Evolutionary conservation across 2,797 vertebrate genomes (phyloP), one percentile per base, ranked within the genome.

Genomic region (Falco rusticolus): DNA sequence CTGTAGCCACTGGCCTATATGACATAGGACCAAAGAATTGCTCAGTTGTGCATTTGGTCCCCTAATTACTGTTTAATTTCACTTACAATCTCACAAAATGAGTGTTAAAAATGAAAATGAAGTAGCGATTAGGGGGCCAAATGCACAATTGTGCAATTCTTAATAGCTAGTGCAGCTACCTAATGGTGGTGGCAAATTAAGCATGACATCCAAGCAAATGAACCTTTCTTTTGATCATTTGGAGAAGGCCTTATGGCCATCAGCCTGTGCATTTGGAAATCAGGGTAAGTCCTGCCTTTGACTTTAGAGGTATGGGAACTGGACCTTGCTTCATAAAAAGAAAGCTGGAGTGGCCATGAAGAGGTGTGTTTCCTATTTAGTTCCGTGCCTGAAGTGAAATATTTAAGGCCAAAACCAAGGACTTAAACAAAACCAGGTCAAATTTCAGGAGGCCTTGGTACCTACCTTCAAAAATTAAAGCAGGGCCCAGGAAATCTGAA

Each of bases 1-100:
- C 51, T 88, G 39, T 63, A 56, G 57, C 50, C 16, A 5, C 13
- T 64, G 54, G 45, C 20, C 86, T 59, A 39, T 13, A 64, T 64
- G 39, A 39, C 39, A 66, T 11, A 87, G 79, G 68, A 80, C 29
- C 54, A 53, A 96, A 94, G 78, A 82, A 95, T 93, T 69, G 45
- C 22, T 41, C 66, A 16, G 18, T 60, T 87, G 64, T 88, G n/a
- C 77, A 81, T 94, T 97, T 95, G 59, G 76, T 64, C 51, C 65
- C 51, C 47, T 97, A 96, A 97, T 96, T 97, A 90, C 53, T 84
- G 75, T 84, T 97, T 97, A 95, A 97, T 97, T 97, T 98, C 63
- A 92, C 64, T 94, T 97, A 84, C 33, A 53, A 84, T 90, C 53
- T 93, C 78, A 81, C 68, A 91, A 97, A 98, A 97, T 33, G n/a